These are phyloP conservation scores for Keiferia lycopersicella DNA, from an alignment of 2,888 invertebrate species.

Conservation along the genomic window DNA sequence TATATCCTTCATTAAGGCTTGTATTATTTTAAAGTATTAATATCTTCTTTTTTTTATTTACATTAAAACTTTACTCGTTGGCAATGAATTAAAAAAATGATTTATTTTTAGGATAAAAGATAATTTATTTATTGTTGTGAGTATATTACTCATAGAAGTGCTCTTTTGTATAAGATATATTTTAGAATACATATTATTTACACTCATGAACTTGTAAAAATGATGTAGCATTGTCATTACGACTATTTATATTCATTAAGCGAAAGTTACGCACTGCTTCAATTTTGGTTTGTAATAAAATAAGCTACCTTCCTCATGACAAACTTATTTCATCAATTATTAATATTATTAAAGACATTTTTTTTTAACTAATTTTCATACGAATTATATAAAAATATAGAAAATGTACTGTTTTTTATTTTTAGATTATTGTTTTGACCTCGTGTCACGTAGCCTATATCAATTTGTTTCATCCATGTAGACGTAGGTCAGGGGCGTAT, in stretches of 20 bases:
- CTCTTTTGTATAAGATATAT: slow-evolving; percentile 30
- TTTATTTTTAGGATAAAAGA: slow-evolving; percentile 35
- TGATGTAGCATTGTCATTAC: slow-evolving; percentile 17
- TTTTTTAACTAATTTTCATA: slow-evolving; percentile 74
- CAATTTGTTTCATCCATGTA: not conserved
- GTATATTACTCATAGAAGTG: slow-evolving; percentile 33
- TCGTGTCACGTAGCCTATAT: slow-evolving; percentile 36
- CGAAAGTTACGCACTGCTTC: slow-evolving; percentile 46
- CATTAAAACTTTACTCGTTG: slow-evolving; percentile 52
- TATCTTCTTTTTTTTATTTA: slow-evolving; percentile 49
- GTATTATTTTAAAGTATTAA: slow-evolving; percentile 77
- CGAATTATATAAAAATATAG: slow-evolving; percentile 74
- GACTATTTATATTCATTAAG: slow-evolving; percentile 30
- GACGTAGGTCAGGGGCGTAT: no score
- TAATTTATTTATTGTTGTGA: slow-evolving; percentile 42
- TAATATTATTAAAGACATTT: slow-evolving; percentile 73
- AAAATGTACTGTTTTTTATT: slow-evolving; percentile 47
- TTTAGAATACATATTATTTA: slow-evolving; percentile 28
- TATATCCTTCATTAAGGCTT: slow-evolving; percentile 64
- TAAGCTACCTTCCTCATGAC: slow-evolving; percentile 57
- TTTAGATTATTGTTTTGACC: slow-evolving; percentile 13
- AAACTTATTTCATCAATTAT: slow-evolving; percentile 60
- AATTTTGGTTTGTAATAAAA: slow-evolving; percentile 51
- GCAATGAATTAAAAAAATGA: slow-evolving; percentile 33
- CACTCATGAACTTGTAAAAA: slow-evolving; percentile 21